Base-by-base conservation (phyloP, 2,797 vertebrate species). In the Enteromius afrohamiltoni region DNA sequence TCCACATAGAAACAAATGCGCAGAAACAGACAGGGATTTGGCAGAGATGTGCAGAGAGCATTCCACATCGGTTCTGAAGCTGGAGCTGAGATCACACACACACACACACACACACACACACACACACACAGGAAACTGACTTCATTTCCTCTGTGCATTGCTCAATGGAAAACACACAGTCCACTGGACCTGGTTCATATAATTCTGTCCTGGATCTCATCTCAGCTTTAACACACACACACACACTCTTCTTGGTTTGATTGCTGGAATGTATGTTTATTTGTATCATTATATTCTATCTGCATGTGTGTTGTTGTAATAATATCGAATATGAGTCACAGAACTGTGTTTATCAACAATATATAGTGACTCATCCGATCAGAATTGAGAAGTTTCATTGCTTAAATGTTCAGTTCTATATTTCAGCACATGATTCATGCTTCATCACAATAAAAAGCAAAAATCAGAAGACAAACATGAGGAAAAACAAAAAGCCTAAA, bases 111-210 rank as follows among this genome's bases (percentile, higher is more conserved):
- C 76, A 79, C 31, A 31, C 62, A 6, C 64, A 67, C 67, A 75
- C 70, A 34, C 67, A 31, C 78, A 86, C 58, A 86, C 75, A 85
- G 71, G 71, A 87, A 87, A 87, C 85, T 73, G 79, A 84, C 26
- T 87, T 80, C 68, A 84, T 87, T 85, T 88, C 79, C 82, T 88
- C 65, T 77, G 80, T 77, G 75, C 23, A 71, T 77, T 64, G 76
- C 78, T 86, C 76, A 88, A 82, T 77, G 79, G 70, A 62, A 73
- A 84, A 84, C 53, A 62, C 78, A 75, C 77, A 81, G 42, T 83
- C 26, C 67, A 60, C 64, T 79, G 51, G 58, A 68, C 67, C 60
- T 19, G 67, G 26, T 58, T 80, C 53, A 60, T 40, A 76, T 76
- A 60, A 79, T 67, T 51, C 77, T 51, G 45, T 49, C 62, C 62